These are phyloP conservation scores for Drosophila funebris DNA, from an alignment of 1,140 invertebrate species.

Conservation along the genomic window DNA sequence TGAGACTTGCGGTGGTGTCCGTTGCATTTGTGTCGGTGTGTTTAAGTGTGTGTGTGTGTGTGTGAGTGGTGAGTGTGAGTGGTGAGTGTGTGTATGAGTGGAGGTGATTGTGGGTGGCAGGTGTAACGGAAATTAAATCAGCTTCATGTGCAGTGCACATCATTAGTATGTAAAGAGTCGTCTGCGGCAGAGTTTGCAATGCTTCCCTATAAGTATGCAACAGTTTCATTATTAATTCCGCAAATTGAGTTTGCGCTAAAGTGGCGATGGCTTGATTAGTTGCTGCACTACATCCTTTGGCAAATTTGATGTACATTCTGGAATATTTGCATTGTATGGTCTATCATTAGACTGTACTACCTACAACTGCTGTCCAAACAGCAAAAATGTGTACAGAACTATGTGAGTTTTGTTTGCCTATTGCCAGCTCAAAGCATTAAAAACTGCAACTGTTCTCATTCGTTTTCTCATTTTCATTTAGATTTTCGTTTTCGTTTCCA, in stretches of 20 bases:
- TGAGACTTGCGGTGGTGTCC: constrained; percentile 63
- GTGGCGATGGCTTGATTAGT: constrained; percentile 59
- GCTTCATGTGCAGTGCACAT: constrained; percentile 75
- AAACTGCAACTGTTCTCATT: background rate
- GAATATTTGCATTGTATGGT: background rate
- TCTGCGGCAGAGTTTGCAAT: constrained; percentile 15
- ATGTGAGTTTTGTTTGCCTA: constrained; percentile 10
- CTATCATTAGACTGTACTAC: background rate
- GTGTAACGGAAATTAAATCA: constrained; percentile 78
- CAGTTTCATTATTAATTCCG: constrained; percentile 55
- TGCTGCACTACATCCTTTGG: constrained; percentile 19
- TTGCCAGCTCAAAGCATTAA: background rate
- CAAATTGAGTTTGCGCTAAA: constrained; percentile 69
- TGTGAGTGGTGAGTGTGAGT: constrained; percentile 25
- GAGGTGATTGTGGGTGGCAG: constrained; percentile 37
- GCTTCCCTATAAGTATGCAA: constrained; percentile 49
- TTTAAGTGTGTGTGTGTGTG: constrained; percentile 29
- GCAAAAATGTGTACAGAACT: background rate
- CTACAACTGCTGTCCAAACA: background rate
- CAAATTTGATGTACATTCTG: background rate
- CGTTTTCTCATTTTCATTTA: background rate
- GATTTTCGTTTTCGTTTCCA: background rate
- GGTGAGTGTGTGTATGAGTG: constrained; percentile 11
- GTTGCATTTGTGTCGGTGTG: constrained; percentile 46
- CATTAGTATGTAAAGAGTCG: constrained; percentile 75